These are phyloP conservation scores for Amia ocellicauda DNA, from an alignment of 2,113 vertebrate species.

Conservation along the genomic window DNA sequence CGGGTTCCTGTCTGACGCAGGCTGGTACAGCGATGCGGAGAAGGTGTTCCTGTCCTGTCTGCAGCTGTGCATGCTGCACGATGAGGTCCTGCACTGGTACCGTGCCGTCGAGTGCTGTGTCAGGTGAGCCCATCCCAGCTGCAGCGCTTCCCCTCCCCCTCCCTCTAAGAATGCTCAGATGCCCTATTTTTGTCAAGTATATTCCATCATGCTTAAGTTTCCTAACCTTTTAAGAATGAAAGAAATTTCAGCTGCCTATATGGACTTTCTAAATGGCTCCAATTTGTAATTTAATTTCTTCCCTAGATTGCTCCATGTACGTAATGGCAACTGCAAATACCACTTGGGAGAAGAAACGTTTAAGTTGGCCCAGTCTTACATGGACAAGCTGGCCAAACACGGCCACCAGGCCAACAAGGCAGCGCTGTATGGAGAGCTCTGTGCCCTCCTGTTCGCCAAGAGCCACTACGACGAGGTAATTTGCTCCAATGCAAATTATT, in stretches of 20 bases:
- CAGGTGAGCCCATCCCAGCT: constrained; percentile 68
- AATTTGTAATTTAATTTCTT: constrained; percentile 26
- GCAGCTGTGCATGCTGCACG: constrained; percentile 91
- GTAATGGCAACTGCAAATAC: constrained; percentile 97
- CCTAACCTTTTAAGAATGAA: no score
- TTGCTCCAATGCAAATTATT: no score
- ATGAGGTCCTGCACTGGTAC: constrained; percentile 94
- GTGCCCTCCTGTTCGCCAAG: constrained; percentile 95
- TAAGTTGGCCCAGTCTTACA: constrained; percentile 92
- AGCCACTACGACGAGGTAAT: constrained; percentile 96
- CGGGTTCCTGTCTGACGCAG: constrained; percentile 94
- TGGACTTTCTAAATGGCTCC: neutral
- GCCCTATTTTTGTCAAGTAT: no score
- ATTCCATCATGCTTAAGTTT: no score
- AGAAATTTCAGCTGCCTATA: no score
- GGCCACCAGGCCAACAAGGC: constrained; percentile 96
- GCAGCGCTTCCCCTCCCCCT: no score
- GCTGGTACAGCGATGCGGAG: constrained; percentile 97
- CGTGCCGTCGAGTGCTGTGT: constrained; percentile 95
- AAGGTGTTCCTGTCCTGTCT: constrained; percentile 96
- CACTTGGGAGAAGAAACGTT: constrained; percentile 97
- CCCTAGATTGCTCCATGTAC: constrained; percentile 89
- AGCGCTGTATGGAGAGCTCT: constrained; percentile 92
- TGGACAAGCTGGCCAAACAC: constrained; percentile 93
- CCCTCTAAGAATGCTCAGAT: no score